Base-by-base conservation (phyloP, 2,888 invertebrate genomes). In the Melieria omissa region DNA sequence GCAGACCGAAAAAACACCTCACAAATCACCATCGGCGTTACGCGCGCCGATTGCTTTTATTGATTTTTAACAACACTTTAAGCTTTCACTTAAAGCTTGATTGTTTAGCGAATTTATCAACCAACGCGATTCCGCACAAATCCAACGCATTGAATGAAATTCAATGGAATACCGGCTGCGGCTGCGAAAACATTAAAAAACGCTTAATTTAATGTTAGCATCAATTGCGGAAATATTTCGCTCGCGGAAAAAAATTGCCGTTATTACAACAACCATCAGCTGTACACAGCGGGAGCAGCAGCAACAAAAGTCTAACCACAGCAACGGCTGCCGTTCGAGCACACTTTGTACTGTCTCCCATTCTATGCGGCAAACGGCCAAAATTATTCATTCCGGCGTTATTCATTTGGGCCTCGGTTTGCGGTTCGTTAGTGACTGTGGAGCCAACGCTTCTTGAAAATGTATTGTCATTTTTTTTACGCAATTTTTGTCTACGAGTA, bases 151-250 rank as follows among this genome's bases (percentile, higher is more conserved):
- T 41, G 10, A 14, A 54, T 5, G 14, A 44, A 45, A 65, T 49
- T 16, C 49, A 29, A 29, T 29, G 29, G 12, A 5, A 9, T 8
- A 8, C 12, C 14, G 52, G 52, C 9, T n/a, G 14, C 14, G 4
- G 52, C 52, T 8, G 52, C 9, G 8, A 52, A 52, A 52, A 52
- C 58, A 66, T 66, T 66, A 66, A 58, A 58, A 58, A 41, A 57
- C 14, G 66, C 41, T 58, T 66, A 58, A 47, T 47, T 47, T 47
- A 47, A 58, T 66, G 57, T 66, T 46, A 41, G 46, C 47, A 57
- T 16, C 58, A 58, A 66, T 66, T 58, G 66, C 41, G 58, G 66
- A 16, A 47, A 58, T 58, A 66, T 66, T 66, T 66, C 54, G 54
- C 16, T 29, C 52, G 42, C 54, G 12, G 44, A 14, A 14, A 54